These are phyloP conservation scores for Calameuta idolon DNA, from an alignment of 2,888 invertebrate species.

Conservation along the genomic window DNA sequence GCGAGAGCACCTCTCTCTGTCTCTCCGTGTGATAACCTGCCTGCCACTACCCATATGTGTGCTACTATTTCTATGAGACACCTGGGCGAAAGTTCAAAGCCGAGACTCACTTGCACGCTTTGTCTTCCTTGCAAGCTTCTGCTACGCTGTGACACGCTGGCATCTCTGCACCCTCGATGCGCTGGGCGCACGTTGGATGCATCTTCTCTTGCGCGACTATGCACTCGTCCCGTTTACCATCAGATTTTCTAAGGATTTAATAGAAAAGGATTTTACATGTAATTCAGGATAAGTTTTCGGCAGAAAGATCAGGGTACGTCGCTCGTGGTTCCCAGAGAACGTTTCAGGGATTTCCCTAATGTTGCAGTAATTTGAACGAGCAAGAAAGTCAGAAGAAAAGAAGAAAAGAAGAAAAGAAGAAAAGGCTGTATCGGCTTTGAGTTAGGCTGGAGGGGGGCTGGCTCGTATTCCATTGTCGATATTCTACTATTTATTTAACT, in stretches of 20 bases:
- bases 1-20: not conserved
- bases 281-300: not conserved
- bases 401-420: too few relatives aligned
- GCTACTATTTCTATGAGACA: not conserved
- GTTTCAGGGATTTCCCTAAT: too few relatives aligned
- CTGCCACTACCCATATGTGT: not conserved
- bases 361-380: too few relatives aligned
- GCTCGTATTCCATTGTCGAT: not conserved
- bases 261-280: conserved; percentile 12
- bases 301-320: not conserved
- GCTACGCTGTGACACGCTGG: conserved; percentile 91
- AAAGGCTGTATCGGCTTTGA: too few relatives aligned
- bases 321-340: not conserved
- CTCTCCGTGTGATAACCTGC: not conserved
- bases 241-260: conserved; percentile 78
- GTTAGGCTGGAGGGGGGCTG: too few relatives aligned
- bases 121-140: conserved; percentile 84
- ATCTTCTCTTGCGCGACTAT: conserved; percentile 90
- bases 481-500: not conserved
- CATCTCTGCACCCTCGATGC: conserved; percentile 78
- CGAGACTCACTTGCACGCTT: conserved; percentile 81
- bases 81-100: too few relatives aligned
- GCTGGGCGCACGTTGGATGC: conserved; percentile 90
- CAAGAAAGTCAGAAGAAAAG: too few relatives aligned
- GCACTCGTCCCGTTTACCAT: conserved; percentile 87